phyloP scores from a whole-genome alignment of 1,140 invertebrate species.

The Cydia fagiglandana region DNA sequence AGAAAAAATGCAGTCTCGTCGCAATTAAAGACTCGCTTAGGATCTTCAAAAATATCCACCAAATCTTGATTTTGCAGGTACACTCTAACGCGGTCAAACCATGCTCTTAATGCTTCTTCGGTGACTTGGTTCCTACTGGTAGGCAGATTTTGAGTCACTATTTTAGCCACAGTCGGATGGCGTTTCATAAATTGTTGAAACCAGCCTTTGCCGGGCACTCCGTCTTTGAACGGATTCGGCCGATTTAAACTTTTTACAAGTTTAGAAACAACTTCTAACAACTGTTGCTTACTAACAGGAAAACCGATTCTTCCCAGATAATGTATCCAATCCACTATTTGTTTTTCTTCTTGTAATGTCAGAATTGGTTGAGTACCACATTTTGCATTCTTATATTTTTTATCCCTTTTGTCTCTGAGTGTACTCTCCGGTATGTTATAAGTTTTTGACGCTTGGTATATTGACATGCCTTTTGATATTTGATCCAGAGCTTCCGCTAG shows the following conservation, averaged over 20 bases:
- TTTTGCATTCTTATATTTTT: slow-evolving; percentile 29
- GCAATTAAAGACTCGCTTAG: slow-evolving; percentile 9
- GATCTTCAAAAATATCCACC: slow-evolving; percentile 19
- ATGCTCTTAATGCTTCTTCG: neutral
- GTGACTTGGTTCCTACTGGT: neutral
- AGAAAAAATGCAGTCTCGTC: slow-evolving; percentile 41
- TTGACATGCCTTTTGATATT: slow-evolving; percentile 34
- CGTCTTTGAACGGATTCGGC: slow-evolving; percentile 37
- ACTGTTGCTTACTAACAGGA: slow-evolving; percentile 36
- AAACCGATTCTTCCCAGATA: slow-evolving; percentile 35
- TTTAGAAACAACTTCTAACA: slow-evolving; percentile 34
- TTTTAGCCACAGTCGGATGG: slow-evolving; percentile 14
- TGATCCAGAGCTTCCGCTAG: slow-evolving; percentile 31
- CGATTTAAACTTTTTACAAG: slow-evolving; percentile 34
- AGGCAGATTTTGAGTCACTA: neutral
- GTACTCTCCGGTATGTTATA: slow-evolving; percentile 37
- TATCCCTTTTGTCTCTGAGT: slow-evolving; percentile 36
- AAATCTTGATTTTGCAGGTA: slow-evolving; percentile 11
- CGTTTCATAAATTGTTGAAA: slow-evolving; percentile 19
- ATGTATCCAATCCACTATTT: slow-evolving; percentile 33
- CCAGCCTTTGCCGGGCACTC: slow-evolving; percentile 34
- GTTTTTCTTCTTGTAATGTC: slow-evolving; percentile 36
- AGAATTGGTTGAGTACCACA: slow-evolving; percentile 37
- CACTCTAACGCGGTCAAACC: neutral
- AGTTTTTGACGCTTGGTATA: slow-evolving; percentile 34